phyloP scores from a whole-genome alignment of 2,888 invertebrate genomes.

The Acleris cristana region DNA sequence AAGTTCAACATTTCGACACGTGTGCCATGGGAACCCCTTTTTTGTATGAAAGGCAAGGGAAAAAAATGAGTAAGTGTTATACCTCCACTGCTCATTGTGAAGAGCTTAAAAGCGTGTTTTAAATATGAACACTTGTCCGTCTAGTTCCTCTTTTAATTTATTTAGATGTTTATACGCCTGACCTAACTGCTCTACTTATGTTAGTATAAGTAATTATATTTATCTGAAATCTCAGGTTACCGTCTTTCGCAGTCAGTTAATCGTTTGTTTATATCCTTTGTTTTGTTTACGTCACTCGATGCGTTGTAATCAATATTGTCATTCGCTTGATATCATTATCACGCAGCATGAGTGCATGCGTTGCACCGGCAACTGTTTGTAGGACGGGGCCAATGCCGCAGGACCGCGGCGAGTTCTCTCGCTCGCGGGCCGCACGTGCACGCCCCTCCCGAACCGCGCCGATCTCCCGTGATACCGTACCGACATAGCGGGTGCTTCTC shows the following conservation, averaged over 20 bases:
- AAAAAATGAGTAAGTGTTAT: too few species aligned
- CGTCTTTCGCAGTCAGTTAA: not conserved
- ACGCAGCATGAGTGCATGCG: conserved; percentile 30
- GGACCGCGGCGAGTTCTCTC: conserved; percentile 37
- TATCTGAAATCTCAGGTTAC: too few species aligned
- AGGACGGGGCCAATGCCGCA: conserved; percentile 36
- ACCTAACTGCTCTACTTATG: too few species aligned
- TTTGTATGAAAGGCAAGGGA: too few species aligned
- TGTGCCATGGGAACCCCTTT: too few species aligned
- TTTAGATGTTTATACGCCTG: too few species aligned
- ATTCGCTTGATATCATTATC: conserved; percentile 29
- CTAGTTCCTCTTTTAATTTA: too few species aligned
- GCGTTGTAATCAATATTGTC: conserved; percentile 30
- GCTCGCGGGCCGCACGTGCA: conserved; percentile 44
- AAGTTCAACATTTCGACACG: too few species aligned
- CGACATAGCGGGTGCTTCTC: conserved; percentile 60
- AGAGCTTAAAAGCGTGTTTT: too few species aligned
- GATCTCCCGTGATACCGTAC: conserved; percentile 52
- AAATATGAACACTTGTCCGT: too few species aligned
- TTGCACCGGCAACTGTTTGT: conserved; percentile 29
- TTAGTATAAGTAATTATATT: too few species aligned
- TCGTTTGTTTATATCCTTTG: conserved; percentile 1
- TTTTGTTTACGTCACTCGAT: conserved; percentile 9
- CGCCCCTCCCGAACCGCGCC: conserved; percentile 37
- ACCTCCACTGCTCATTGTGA: too few species aligned